Base-by-base conservation (phyloP, 2,888 invertebrate genomes). In the Amphipyra tragopoginis region DNA sequence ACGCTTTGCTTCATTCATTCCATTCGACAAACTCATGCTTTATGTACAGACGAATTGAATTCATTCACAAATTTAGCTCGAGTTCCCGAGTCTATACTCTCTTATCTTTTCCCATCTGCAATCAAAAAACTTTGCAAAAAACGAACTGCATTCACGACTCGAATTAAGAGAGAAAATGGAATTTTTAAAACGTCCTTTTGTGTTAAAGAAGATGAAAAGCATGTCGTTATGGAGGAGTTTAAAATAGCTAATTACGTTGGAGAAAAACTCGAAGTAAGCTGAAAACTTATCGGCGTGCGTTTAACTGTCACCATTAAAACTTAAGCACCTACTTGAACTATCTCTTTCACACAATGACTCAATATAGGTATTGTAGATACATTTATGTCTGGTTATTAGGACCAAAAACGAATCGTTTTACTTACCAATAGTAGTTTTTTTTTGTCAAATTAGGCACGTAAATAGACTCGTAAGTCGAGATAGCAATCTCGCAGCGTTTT, bases 191-290 rank as follows among this genome's bases (percentile, higher is more conserved):
- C 72, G 67, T 79, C 72, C 82, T 81, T 88, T 87, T 85, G 82
- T 86, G 77, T 78, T 68, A 75, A 75, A 75, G 72, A 65, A 84
- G 81, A 86, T 83, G 84, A 88, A 86, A 84, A 82, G 84, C 81
- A 76, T 82, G 81, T 86, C 87, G 74, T 84, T 87, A 83, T 82
- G 83, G 77, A 82, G 75, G 80, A 84, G 82, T 85, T 84, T 85
- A 85, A 86, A 88, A 83, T 83, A 84, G 83, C 86, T 87, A 89
- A 89, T 89, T 88, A 86, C 76, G 81, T 80, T 67, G 75, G 74
- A 79, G 80, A 83, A 86, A 87, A 87, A 86, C 79, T 64, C 72
- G 65, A 77, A 78, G 78, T 68, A 56, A 77, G 78, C 70, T 82
- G 78, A 71, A 83, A 86, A 85, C 74, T 86, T 85, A 62, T 57